These are phyloP conservation scores for Clarias magur DNA, from an alignment of 2,113 vertebrate genomes.

Conservation along the genomic window DNA sequence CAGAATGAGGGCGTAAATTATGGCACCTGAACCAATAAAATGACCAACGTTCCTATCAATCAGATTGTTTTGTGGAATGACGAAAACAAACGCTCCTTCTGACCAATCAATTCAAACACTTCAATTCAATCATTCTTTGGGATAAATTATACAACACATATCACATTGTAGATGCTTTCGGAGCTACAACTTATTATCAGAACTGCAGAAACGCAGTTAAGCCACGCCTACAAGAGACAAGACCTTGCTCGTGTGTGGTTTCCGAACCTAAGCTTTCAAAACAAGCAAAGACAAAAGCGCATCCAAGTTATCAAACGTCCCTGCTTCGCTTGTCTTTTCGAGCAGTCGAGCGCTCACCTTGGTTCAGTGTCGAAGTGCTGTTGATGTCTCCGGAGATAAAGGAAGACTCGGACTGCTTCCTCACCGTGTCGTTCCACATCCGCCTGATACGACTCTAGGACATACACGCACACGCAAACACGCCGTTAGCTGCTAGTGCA, in stretches of 20 bases:
- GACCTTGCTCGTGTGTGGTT: not conserved
- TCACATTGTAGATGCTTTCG: not conserved
- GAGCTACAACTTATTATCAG: not conserved
- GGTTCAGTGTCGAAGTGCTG: conserved; percentile 99
- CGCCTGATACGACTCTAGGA: conserved; percentile 96
- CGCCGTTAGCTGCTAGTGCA: not conserved
- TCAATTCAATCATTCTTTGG: not conserved
- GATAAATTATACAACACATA: not conserved
- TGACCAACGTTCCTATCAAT: not conserved
- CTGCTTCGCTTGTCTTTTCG: not conserved
- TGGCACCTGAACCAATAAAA: not conserved
- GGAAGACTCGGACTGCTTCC: conserved; percentile 99
- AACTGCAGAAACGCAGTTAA: not conserved
- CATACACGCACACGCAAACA: conserved; percentile 10
- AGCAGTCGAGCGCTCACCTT: conserved; percentile 81
- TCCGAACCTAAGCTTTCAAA: not conserved
- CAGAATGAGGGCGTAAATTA: not conserved
- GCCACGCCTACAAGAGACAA: not conserved
- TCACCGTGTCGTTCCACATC: conserved; percentile 99
- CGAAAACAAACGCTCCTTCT: not conserved
- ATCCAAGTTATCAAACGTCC: not conserved
- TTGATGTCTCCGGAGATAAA: conserved; percentile 99
- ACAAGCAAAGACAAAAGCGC: not conserved
- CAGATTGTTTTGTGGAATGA: not conserved
- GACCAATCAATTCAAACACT: not conserved